A percentile compares a stretch with the other conserved stretches of the same genome.
These are phyloP conservation scores for Psilanteris sp. DNA, from an alignment of 1,140 invertebrate genomes.

Conservation along the genomic window DNA sequence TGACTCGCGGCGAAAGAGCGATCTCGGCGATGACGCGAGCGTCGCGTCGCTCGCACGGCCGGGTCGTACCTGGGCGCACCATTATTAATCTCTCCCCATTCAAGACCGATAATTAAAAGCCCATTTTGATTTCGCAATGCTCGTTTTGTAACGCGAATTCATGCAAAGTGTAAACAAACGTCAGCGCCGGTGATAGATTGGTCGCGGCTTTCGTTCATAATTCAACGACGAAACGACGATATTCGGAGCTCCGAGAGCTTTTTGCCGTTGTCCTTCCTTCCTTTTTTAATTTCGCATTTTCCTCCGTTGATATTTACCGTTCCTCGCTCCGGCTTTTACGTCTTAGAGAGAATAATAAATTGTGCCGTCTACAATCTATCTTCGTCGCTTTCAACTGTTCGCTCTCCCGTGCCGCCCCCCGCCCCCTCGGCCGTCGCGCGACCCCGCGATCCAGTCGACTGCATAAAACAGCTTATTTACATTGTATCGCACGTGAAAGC, in stretches of 20 bases:
- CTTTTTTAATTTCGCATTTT: slow-evolving; percentile 43
- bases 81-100: slow-evolving; percentile 34
- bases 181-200: slow-evolving; percentile 28
- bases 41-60: neutral
- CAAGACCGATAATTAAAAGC: slow-evolving; percentile 31
- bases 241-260: slow-evolving; percentile 13
- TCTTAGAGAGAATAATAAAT: slow-evolving; percentile 56
- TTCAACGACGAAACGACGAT: slow-evolving; percentile 21
- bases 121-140: slow-evolving; percentile 26
- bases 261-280: slow-evolving; percentile 22
- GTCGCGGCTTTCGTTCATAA: slow-evolving; percentile 9
- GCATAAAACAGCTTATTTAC: slow-evolving; percentile 47
- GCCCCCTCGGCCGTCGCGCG: neutral
- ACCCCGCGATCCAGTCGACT: slow-evolving; percentile 8
- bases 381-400: slow-evolving; percentile 48
- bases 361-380: slow-evolving; percentile 53
- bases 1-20: no score
- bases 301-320: slow-evolving; percentile 39
- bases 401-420: slow-evolving; percentile 24
- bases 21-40: slow-evolving; percentile 8
- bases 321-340: slow-evolving; percentile 34
- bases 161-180: slow-evolving; percentile 41
- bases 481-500: slow-evolving; percentile 27
- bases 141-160: slow-evolving; percentile 23
- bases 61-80: slow-evolving; percentile 1